phyloP scores from a whole-genome alignment of 37 sponge, comb jelly and placozoan species.

The Amphimedon queenslandica region DNA sequence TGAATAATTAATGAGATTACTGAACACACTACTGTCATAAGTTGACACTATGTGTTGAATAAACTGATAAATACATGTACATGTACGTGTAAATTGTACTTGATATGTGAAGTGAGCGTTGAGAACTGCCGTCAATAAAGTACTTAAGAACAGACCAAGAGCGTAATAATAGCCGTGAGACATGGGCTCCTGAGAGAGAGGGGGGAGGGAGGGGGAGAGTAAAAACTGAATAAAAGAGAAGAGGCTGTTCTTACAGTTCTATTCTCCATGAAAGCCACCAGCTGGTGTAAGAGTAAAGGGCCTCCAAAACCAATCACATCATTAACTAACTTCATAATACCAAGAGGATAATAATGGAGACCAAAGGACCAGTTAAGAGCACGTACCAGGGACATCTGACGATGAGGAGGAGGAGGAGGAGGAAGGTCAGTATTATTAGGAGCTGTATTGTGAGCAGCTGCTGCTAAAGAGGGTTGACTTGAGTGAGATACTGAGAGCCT shows the following conservation, averaged over 20 bases:
- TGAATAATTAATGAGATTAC: no score
- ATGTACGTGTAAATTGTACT: conserved; percentile 18
- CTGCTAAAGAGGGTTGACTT: background rate
- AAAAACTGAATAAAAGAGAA: background rate
- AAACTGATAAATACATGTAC: background rate
- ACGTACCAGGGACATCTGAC: conserved; percentile 36
- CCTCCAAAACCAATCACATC: conserved; percentile 86
- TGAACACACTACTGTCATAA: no score
- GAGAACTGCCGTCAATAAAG: conserved; percentile 61
- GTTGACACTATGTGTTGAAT: background rate
- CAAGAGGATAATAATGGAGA: conserved; percentile 88
- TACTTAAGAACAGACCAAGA: conserved; percentile 58
- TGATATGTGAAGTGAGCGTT: conserved; percentile 70
- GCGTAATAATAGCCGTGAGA: conserved; percentile 82
- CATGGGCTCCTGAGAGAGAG: conserved; percentile 66
- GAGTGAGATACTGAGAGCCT: background rate
- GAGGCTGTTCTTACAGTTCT: conserved; percentile 45
- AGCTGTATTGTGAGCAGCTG: background rate
- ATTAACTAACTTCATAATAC: conserved; percentile 72
- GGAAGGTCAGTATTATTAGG: background rate
- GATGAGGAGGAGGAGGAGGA: background rate
- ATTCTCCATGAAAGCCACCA: conserved; percentile 86
- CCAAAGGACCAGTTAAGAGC: conserved; percentile 88
- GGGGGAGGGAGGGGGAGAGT: background rate
- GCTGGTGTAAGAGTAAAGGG: conserved; percentile 79